Evolutionary conservation across 2,888 invertebrate species (phyloP).

Genomic region (Platycheirus rosarum): DNA sequence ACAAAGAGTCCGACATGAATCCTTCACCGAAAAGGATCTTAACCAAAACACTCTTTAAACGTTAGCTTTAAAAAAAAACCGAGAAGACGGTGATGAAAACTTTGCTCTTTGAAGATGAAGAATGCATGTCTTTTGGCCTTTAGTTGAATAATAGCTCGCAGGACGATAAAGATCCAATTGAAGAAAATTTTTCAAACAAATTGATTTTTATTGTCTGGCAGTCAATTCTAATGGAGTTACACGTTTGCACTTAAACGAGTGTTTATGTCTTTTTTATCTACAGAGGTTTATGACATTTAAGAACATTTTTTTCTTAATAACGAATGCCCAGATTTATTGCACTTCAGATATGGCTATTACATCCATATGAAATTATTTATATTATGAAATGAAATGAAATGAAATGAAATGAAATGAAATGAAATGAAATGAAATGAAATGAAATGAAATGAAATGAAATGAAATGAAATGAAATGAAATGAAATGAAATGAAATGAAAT

Average conservation of each 20-base stretch:
- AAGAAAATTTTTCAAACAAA: conserved; percentile 66
- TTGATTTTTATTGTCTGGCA: conserved; percentile 52
- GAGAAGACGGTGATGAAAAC: conserved; percentile 10
- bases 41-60: background rate
- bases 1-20: conserved; percentile 4
- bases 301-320: too few relatives aligned
- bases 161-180: conserved; percentile 58
- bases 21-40: background rate
- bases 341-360: too few relatives aligned
- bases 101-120: conserved; percentile 12
- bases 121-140: conserved; percentile 38
- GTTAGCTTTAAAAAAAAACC: background rate
- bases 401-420: too few relatives aligned
- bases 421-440: too few relatives aligned
- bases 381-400: too few relatives aligned
- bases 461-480: too few relatives aligned
- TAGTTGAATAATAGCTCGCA: conserved; percentile 25
- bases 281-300: too few relatives aligned
- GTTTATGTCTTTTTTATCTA: conserved; percentile 17
- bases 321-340: too few relatives aligned
- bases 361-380: too few relatives aligned
- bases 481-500: too few relatives aligned
- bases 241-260: conserved; percentile 23
- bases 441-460: too few relatives aligned
- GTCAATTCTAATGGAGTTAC: conserved; percentile 1